These are phyloP conservation scores for Sitophilus oryzae DNA, from an alignment of 1,140 invertebrate species.

Conservation along the genomic window DNA sequence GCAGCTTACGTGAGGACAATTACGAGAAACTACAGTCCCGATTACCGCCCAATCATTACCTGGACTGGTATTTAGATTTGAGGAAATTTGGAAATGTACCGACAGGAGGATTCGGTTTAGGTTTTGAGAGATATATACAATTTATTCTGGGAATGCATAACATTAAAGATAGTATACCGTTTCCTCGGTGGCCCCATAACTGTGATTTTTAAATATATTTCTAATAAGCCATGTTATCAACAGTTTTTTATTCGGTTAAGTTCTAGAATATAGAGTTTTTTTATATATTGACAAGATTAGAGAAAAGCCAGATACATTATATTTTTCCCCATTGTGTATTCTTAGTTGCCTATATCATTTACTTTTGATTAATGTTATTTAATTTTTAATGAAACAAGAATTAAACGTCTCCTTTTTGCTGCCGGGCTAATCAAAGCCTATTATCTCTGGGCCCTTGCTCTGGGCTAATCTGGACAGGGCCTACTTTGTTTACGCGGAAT, in stretches of 20 bases:
- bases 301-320: conserved; percentile 1
- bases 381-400: too few species aligned
- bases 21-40: conserved; percentile 58
- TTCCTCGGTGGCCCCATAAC: conserved; percentile 87
- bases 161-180: conserved; percentile 92
- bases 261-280: not conserved
- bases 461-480: too few species aligned
- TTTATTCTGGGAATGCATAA: conserved; percentile 72
- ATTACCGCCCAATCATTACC: conserved; percentile 51
- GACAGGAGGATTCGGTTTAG: conserved; percentile 92
- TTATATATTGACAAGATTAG: not conserved
- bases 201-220: conserved; percentile 59
- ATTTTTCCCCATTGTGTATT: too few species aligned
- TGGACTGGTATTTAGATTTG: conserved; percentile 90
- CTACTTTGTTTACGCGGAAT: too few species aligned
- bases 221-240: not conserved
- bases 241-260: not conserved
- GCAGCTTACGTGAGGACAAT: conserved; percentile 84
- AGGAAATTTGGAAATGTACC: conserved; percentile 82
- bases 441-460: too few species aligned
- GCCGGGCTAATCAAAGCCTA: too few species aligned
- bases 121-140: conserved; percentile 89
- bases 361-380: too few species aligned
- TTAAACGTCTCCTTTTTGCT: too few species aligned
- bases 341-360: conserved; percentile 3